Base-by-base conservation (phyloP, 2,888 invertebrate species). In the Neria commutata region DNA sequence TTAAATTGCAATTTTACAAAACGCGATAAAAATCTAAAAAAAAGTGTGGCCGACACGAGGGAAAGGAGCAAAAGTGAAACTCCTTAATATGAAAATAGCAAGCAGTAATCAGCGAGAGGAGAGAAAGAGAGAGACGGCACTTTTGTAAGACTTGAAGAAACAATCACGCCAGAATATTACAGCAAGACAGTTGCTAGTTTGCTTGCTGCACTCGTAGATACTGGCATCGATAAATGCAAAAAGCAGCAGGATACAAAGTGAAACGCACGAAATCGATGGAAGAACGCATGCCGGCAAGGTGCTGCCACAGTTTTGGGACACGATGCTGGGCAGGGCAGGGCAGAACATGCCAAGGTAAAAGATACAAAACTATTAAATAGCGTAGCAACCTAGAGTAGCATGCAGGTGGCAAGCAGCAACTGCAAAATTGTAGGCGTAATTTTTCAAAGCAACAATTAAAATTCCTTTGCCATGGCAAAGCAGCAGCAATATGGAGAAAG, bases 231-330 rank as follows among this genome's bases (percentile, higher is more conserved):
- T 17, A 16, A 14, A 50, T 5, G 52, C 48, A 53, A 61, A 42
- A 37, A 8, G 55, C 73, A 69, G 72, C 72, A 64, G 67, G 71
- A 63, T 58, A 49, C 48, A 52, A 14, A 24, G 40, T 6, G 17
- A 24, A 40, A 40, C 23, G n/a, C 33, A 26, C 14, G 6, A 8
- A 56, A 42, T 17, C 23, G 19, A 48, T n/a, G 33, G 25, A 33
- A 37, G 47, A 23, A 17, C 19, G 45, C 47, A 24, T 24, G 51
- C 37, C 26, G n/a, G 6, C 23, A 53, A 72, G 73, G 72, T 72
- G 72, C 70, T n/a, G n/a, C n/a, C n/a, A n/a, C n/a, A n/a, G n/a
- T n/a, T n/a, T n/a, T n/a, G n/a, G n/a, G n/a, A n/a, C n/a, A n/a
- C n/a, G n/a, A n/a, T n/a, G n/a, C n/a, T n/a, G 48, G 5, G 47